A percentile compares a stretch with the other conserved stretches of the same genome.
Conservation (phyloP, 2,797 vertebrate species). For the Pipistrellus pipistrellus region DNA sequence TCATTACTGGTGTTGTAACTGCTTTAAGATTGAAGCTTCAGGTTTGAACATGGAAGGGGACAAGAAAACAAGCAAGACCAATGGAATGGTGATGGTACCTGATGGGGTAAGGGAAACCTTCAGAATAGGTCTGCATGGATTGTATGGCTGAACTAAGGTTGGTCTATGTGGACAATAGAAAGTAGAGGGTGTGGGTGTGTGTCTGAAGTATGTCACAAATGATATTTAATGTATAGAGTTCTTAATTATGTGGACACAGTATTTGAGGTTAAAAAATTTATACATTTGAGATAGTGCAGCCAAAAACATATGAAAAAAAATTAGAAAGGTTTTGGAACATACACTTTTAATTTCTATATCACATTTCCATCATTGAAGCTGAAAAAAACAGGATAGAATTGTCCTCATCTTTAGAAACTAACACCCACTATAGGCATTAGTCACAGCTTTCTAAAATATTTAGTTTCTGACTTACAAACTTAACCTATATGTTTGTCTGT, state of each 20-base stretch:
- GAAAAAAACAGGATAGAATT: conserved; percentile 38
- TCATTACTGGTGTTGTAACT: background rate
- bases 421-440: background rate
- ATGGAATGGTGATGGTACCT: background rate
- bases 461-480: conserved; percentile 26
- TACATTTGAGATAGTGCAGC: background rate
- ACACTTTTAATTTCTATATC: background rate
- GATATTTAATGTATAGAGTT: background rate
- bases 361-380: background rate
- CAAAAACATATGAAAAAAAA: background rate
- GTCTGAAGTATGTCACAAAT: background rate
- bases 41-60: background rate
- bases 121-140: background rate
- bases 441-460: conserved; percentile 42
- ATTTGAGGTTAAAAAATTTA: background rate
- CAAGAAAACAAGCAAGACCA: background rate
- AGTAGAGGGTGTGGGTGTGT: background rate
- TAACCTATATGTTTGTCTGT: conserved; percentile 27
- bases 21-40: background rate
- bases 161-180: background rate
- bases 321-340: background rate
- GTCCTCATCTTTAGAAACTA: conserved; percentile 23
- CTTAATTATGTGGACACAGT: background rate
- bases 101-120: background rate
- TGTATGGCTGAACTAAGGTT: background rate